phyloP scores from a whole-genome alignment of 2,113 vertebrate species.

The Caracal caracal region DNA sequence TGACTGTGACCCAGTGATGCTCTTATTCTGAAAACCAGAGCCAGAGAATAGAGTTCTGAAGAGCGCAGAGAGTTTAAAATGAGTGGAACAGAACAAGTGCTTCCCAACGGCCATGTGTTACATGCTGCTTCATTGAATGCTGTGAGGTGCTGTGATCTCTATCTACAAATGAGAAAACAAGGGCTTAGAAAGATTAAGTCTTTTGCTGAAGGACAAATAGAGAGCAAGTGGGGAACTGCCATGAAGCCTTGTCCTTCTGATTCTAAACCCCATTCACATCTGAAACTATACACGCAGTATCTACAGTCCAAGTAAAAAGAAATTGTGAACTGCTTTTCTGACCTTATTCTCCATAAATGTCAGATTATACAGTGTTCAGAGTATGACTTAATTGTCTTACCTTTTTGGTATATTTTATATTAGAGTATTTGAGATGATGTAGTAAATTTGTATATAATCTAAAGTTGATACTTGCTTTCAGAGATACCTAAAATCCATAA shows the following conservation, averaged over 20 bases:
- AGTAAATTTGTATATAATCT: neutral
- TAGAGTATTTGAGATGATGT: neutral
- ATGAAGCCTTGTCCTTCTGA: neutral
- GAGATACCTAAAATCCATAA: constrained; percentile 3
- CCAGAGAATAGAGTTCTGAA: neutral
- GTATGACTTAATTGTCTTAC: neutral
- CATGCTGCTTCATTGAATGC: neutral
- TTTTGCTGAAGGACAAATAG: neutral
- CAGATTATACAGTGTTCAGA: neutral
- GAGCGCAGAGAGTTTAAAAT: neutral
- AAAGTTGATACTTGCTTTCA: neutral
- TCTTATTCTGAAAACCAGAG: neutral
- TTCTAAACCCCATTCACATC: neutral
- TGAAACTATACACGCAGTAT: neutral
- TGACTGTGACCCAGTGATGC: neutral
- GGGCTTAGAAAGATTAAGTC: neutral
- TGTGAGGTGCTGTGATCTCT: neutral
- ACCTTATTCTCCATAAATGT: neutral
- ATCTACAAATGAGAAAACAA: neutral
- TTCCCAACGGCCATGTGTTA: neutral
- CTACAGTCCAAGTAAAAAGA: neutral
- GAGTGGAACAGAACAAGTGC: neutral
- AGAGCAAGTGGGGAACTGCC: neutral
- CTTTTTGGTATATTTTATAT: constrained; percentile 28
- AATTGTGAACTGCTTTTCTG: neutral